phyloP scores from a whole-genome alignment of 2,797 vertebrate species.

The Alcedo quadribrachys region DNA sequence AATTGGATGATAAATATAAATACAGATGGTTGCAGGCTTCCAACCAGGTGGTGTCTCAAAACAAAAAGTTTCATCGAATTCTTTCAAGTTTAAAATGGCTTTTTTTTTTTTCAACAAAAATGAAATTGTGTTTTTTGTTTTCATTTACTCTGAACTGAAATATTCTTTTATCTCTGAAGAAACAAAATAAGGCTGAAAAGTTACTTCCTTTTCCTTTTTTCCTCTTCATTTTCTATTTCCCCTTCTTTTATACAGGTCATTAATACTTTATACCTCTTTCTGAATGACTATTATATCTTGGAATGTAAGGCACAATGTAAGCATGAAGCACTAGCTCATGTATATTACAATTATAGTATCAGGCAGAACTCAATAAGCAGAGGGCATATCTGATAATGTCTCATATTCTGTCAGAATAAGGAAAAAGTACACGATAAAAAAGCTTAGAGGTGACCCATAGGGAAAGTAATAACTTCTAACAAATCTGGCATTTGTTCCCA shows the following conservation, averaged over 20 bases:
- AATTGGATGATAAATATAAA: neutral
- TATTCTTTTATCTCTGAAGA: neutral
- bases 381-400: constrained; percentile 36
- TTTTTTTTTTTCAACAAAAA: neutral
- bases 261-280: constrained; percentile 32
- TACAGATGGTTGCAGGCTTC: neutral
- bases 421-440: constrained; percentile 20
- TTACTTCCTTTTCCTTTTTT: neutral
- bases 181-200: neutral
- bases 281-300: constrained; percentile 41
- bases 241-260: constrained; percentile 12
- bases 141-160: neutral
- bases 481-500: constrained; percentile 4
- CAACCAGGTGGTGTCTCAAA: neutral
- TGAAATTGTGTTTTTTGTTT: neutral
- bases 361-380: constrained; percentile 58
- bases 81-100: neutral
- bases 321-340: constrained; percentile 38
- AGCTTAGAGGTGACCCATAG: constrained; percentile 44
- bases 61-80: neutral
- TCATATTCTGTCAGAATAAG: constrained; percentile 48
- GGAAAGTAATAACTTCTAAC: constrained; percentile 31
- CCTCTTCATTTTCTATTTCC: constrained; percentile 29
- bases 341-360: constrained; percentile 44
- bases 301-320: constrained; percentile 44